Evolutionary conservation across 2,888 invertebrate species (phyloP).

Genomic region (Chorisops tibialis): DNA sequence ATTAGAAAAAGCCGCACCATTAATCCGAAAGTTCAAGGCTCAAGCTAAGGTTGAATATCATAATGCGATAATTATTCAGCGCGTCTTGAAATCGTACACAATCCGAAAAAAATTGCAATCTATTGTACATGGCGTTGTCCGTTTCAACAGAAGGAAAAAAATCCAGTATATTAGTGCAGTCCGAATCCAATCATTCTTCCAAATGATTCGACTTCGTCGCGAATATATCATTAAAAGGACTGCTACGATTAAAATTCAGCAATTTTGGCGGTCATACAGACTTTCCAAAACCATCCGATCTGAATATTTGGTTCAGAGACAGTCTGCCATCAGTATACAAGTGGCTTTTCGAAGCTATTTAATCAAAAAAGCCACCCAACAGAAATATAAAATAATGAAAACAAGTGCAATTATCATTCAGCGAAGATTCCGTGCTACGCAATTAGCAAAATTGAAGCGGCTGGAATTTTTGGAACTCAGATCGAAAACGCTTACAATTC

Average conservation of each 20-base stretch:
- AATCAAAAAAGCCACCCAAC: slow-evolving; percentile 37
- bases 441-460: slow-evolving; percentile 32
- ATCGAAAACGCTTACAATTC: slow-evolving; percentile 35
- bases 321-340: slow-evolving; percentile 40
- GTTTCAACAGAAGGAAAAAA: slow-evolving; percentile 31
- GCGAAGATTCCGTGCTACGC: slow-evolving; percentile 38
- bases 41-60: slow-evolving; percentile 39
- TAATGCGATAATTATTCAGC: slow-evolving; percentile 36
- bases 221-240: slow-evolving; percentile 40
- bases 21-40: slow-evolving; percentile 34
- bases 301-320: slow-evolving; percentile 36
- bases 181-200: slow-evolving; percentile 44
- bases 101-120: slow-evolving; percentile 52
- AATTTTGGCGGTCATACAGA: slow-evolving; percentile 44
- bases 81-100: slow-evolving; percentile 37
- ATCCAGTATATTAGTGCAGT: slow-evolving; percentile 37
- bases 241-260: slow-evolving; percentile 49
- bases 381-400: slow-evolving; percentile 36
- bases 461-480: slow-evolving; percentile 37
- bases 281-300: slow-evolving; percentile 37
- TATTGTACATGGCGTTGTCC: slow-evolving; percentile 36
- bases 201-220: slow-evolving; percentile 43
- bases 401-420: slow-evolving; percentile 35
- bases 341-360: slow-evolving; percentile 36
- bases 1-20: slow-evolving; percentile 38